Evolutionary conservation across 1,140 invertebrate species (phyloP), one percentile per base, ranked within the genome.

Genomic region (Drosophila santomea): DNA sequence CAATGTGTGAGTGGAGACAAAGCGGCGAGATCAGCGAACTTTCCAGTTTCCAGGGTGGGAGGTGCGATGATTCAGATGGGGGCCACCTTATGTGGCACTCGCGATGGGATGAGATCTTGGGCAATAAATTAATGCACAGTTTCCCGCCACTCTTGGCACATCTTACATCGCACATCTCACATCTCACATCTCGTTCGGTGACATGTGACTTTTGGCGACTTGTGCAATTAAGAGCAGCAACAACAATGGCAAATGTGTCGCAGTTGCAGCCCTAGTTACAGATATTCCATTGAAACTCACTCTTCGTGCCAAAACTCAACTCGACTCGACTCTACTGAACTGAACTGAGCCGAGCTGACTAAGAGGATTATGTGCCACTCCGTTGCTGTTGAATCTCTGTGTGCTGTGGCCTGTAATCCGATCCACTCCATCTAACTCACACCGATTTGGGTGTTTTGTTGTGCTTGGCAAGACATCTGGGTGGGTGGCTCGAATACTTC

Each of bases 391-490:
- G 66, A 69, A 69, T 69, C 62, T 69, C 25, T 68, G 39, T 68
- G 39, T 25, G 43, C 63, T 36, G 50, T 5, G 41, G 44, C 45
- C 47, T 66, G 68, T 58, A 72, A 72, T 72, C 68, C 64, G 68
- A 72, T 71, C 68, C 68, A 72, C 68, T 71, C 52, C 66, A 72
- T 72, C 68, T 72, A 72, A 71, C 68, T 72, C 68, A 71, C 66
- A 72, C 66, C 67, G 43, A 71, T 72, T 72, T 58, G 51, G 51
- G 64, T 71, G 64, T 35, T 69, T 71, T 69, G 67, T 71, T 69
- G 25, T 71, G 68, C 68, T 71, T 71, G 64, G 64, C 51, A 15
- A 58, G 68, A 17, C 66, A 72, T 43, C 68, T 72, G 68, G 68
- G 68, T 72, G 68, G 68, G 68, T 72, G 68, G 67, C 25, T 55